These are phyloP conservation scores for Sebastes diploproa DNA, from an alignment of 2,797 vertebrate species.

Conservation along the genomic window DNA sequence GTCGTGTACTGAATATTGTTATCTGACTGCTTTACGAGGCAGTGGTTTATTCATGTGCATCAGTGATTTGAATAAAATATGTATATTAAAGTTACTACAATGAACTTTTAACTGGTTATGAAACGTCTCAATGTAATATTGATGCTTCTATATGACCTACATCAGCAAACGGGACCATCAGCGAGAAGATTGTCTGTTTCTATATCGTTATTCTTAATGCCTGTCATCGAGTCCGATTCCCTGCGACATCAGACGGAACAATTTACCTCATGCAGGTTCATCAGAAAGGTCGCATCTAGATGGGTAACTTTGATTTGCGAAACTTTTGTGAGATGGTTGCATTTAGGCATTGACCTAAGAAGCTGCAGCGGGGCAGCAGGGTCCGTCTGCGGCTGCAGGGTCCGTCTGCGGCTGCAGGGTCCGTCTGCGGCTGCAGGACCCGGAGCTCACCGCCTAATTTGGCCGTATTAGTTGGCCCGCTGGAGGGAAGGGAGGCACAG, in stretches of 20 bases:
- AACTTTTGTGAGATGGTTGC: not conserved
- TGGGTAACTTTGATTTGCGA: not conserved
- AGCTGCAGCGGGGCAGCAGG: not conserved
- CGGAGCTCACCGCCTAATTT: fast-evolving
- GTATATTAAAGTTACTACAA: not conserved
- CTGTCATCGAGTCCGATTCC: not conserved
- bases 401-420: too few relatives aligned
- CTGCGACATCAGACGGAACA: not conserved
- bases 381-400: too few relatives aligned
- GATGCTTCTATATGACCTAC: not conserved
- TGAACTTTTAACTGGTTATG: not conserved
- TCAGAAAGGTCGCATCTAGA: not conserved
- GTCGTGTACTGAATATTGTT: conserved; percentile 16
- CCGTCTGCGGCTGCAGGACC: too few relatives aligned
- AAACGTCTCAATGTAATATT: not conserved
- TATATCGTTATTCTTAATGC: not conserved
- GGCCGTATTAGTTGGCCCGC: too few relatives aligned
- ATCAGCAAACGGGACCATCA: not conserved
- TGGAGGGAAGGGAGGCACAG: not conserved
- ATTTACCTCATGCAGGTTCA: not conserved
- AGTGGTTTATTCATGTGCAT: conserved; percentile 2
- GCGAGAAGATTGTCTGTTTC: not conserved
- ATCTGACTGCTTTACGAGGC: conserved; percentile 3
- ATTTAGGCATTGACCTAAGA: not conserved
- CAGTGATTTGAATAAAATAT: not conserved